Base-by-base conservation (phyloP, 2,797 vertebrate genomes). In the Amniataba percoides region DNA sequence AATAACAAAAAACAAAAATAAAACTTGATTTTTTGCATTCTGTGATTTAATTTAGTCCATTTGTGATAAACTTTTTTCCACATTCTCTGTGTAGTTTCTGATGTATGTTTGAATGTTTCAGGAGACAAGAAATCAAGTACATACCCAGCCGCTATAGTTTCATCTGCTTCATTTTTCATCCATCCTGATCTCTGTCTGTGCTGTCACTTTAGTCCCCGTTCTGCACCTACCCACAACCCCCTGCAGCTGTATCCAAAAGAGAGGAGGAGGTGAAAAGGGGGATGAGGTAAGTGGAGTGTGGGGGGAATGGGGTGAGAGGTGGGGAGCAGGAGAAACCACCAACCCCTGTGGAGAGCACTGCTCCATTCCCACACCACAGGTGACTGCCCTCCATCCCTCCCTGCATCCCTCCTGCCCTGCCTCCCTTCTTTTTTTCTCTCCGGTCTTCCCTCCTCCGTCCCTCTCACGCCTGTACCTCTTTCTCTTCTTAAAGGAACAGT, bases 321-420 rank as follows among this genome's bases (percentile, higher is more conserved):
- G 72, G 77, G 71, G 83, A 73, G 71, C 56, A 76, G 64, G 73
- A 64, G 78, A 64, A 74, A 82, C 80, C 84, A 82, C 80, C 67
- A 25, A 74, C 88, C 87, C 90, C 92, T 39, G 77, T 80, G 77
- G 89, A 78, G 90, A 88, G 67, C 79, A 70, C 79, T 87, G 80
- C 86, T 89, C 90, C 83, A 89, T 93, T 93, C 93, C 90, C 93
- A 93, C 91, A 93, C 92, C 56, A 76, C 91, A 93, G 93, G 92
- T 93, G 88, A 92, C 91, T 92, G 85, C 87, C 88, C 83, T 82
- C 81, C 88, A 81, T 82, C 71, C 60, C 77, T 71, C 72, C 49
- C 36, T 60, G 18, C 25, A 14, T 52, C 66, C 69, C 62, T 71
- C 64, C 45, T 58, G 19, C 61, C 51, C 57, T 63, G 34, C 65